Evolutionary conservation across 1,140 invertebrate species (phyloP).

Genomic region (Nasonia vitripennis): DNA sequence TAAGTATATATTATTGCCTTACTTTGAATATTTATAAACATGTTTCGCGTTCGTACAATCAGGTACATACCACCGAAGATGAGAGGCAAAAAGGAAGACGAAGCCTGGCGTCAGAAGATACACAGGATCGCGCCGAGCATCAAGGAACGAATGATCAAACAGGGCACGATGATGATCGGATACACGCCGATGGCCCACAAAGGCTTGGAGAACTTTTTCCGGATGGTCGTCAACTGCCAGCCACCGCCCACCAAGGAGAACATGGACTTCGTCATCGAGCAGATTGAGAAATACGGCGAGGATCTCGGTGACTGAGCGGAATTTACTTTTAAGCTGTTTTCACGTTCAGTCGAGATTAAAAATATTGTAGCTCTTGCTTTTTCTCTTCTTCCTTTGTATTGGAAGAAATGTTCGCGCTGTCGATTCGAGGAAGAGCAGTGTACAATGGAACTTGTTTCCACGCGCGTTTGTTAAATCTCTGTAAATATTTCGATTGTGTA

Average conservation of each 20-base stretch:
- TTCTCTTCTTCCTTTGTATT: neutral
- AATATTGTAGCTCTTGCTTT: neutral
- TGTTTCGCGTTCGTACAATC: neutral
- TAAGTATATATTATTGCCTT: constrained; percentile 65
- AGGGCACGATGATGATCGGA: constrained; percentile 88
- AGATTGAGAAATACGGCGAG: constrained; percentile 78
- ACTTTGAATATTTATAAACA: too few relatives aligned
- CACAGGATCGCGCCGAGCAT: constrained; percentile 86
- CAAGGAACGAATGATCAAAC: constrained; percentile 86
- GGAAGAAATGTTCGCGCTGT: too few relatives aligned
- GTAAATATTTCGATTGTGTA: too few relatives aligned
- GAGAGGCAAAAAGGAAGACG: constrained; percentile 73
- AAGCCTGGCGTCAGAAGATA: constrained; percentile 82
- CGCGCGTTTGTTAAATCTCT: too few relatives aligned
- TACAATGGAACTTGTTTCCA: too few relatives aligned
- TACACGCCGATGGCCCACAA: constrained; percentile 86
- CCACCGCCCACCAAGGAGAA: constrained; percentile 77
- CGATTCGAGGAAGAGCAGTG: too few relatives aligned
- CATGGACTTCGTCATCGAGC: constrained; percentile 80
- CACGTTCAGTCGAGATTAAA: neutral
- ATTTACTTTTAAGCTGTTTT: constrained; percentile 6
- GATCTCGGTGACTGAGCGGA: constrained; percentile 64
- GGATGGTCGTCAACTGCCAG: constrained; percentile 89
- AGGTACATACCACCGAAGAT: constrained; percentile 85
- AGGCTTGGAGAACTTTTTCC: constrained; percentile 88